These are phyloP conservation scores for Carduelis carduelis DNA, from an alignment of 2,797 vertebrate genomes.

Conservation along the genomic window DNA sequence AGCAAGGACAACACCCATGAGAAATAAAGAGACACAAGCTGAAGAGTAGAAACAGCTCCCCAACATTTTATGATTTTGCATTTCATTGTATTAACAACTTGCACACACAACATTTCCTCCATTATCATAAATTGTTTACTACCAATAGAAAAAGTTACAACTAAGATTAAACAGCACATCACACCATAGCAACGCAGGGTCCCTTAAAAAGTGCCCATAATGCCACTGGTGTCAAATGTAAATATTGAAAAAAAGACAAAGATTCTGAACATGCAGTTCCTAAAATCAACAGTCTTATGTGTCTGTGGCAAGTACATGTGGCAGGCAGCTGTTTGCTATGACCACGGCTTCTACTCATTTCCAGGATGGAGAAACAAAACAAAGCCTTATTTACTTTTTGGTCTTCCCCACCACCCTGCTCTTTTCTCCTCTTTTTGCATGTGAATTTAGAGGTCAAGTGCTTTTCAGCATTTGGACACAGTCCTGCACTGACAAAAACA, in stretches of 20 bases:
- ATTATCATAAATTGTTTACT: not conserved
- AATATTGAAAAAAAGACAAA: not conserved
- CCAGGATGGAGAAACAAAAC: not conserved
- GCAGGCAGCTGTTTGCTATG: not conserved
- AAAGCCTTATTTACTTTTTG: not conserved
- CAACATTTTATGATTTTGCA: not conserved
- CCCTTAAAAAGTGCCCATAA: not conserved
- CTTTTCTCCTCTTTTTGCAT: not conserved
- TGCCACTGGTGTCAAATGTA: not conserved
- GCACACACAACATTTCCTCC: not conserved
- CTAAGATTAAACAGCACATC: not conserved
- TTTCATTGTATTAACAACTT: not conserved
- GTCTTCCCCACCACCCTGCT: accelerated
- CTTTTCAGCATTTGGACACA: not conserved
- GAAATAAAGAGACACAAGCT: not conserved
- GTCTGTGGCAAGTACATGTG: not conserved
- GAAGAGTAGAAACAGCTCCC: not conserved
- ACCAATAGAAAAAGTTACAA: not conserved
- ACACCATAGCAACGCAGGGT: accelerated
- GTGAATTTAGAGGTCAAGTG: not conserved
- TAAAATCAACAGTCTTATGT: not conserved
- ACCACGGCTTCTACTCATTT: not conserved
- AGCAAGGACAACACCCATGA: not conserved
- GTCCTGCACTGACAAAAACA: not conserved
- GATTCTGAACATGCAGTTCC: not conserved